A percentile compares a stretch with the other conserved stretches of the same genome.
These are phyloP conservation scores for Ephialtes manifestator DNA, from an alignment of 2,888 invertebrate genomes.

Conservation along the genomic window DNA sequence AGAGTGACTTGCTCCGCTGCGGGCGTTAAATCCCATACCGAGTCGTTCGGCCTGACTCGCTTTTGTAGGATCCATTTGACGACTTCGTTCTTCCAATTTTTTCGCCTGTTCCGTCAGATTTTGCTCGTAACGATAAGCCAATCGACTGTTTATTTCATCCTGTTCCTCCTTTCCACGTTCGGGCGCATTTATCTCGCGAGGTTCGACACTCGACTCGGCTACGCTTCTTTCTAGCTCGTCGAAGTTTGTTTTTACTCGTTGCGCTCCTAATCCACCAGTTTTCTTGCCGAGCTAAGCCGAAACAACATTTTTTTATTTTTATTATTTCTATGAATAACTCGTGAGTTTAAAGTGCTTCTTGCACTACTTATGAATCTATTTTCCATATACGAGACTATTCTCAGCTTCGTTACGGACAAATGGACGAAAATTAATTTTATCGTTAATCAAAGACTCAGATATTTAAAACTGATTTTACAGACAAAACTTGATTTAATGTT, in stretches of 20 bases:
- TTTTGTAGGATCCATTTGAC: constrained; percentile 92
- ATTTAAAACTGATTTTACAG: no score
- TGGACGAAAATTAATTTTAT: no score
- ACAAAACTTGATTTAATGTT: no score
- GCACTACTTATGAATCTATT: no score
- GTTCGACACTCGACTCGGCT: constrained; percentile 89
- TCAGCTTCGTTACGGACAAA: no score
- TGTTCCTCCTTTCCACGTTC: constrained; percentile 89
- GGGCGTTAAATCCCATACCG: constrained; percentile 94
- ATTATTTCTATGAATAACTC: background rate
- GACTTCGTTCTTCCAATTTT: constrained; percentile 91
- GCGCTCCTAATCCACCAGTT: constrained; percentile 95
- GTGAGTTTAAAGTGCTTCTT: background rate
- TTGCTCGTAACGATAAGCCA: constrained; percentile 90
- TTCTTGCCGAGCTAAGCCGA: constrained; percentile 93
- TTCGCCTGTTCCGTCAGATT: constrained; percentile 90
- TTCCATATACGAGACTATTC: no score
- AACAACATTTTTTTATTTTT: background rate
- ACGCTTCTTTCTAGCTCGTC: constrained; percentile 97
- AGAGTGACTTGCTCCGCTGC: constrained; percentile 93
- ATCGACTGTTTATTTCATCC: constrained; percentile 89
- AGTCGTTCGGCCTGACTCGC: constrained; percentile 96
- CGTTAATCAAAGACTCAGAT: no score
- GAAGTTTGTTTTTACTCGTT: constrained; percentile 97
- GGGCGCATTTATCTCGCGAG: constrained; percentile 83